These are phyloP conservation scores for Chiloscyllium plagiosum DNA, from an alignment of 2,113 vertebrate species.

Conservation along the genomic window DNA sequence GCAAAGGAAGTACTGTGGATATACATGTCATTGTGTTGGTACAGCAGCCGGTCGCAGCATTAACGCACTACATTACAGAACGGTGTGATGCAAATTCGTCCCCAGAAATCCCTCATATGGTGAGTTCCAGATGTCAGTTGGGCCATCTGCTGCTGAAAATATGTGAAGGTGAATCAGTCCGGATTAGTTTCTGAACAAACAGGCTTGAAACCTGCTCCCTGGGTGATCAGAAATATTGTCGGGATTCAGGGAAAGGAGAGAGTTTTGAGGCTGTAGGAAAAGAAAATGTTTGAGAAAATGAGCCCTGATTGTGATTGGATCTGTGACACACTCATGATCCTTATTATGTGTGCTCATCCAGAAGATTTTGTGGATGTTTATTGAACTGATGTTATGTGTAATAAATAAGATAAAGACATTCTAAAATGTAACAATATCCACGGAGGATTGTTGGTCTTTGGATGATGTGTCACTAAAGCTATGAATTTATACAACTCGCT, in stretches of 20 bases:
- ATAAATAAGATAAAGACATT: background rate
- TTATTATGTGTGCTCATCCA: background rate
- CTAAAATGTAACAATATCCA: background rate
- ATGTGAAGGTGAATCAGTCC: background rate
- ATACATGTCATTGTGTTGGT: background rate
- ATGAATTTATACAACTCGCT: background rate
- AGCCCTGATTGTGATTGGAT: background rate
- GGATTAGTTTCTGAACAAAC: background rate
- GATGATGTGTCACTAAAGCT: background rate
- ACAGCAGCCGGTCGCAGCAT: background rate
- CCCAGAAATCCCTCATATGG: background rate
- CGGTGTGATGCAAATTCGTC: background rate
- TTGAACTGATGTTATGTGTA: background rate
- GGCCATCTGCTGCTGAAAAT: background rate
- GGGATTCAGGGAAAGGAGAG: background rate
- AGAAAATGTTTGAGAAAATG: background rate
- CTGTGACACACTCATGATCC: background rate
- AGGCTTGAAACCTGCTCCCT: background rate
- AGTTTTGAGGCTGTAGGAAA: background rate
- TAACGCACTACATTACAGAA: background rate
- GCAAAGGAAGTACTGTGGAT: background rate
- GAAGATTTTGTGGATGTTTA: background rate
- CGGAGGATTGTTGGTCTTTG: background rate
- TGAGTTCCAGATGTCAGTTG: constrained; percentile 7
- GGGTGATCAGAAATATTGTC: background rate